Percentiles rank a stretch among this genome's conserved stretches.
phyloP scores from a whole-genome alignment of 2,888 invertebrate genomes.

The Junonia oenone region DNA sequence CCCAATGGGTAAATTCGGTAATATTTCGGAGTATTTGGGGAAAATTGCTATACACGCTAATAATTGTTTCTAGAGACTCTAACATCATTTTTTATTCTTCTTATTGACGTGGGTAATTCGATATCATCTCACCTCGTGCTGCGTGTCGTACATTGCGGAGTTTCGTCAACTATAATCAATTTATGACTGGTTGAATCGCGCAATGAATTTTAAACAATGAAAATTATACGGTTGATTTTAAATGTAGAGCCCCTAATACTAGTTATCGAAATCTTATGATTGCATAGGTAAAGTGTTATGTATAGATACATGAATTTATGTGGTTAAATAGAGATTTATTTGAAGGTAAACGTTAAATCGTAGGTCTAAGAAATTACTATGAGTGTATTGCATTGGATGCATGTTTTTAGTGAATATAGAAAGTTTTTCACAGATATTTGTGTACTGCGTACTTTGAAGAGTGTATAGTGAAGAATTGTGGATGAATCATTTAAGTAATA shows the following conservation, averaged over 20 bases:
- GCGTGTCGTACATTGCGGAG: slow-evolving; percentile 23
- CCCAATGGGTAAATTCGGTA: neutral
- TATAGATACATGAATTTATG: slow-evolving; percentile 66
- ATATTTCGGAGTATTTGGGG: neutral
- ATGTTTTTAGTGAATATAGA: slow-evolving; percentile 29
- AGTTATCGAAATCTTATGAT: slow-evolving; percentile 58
- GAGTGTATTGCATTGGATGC: slow-evolving; percentile 59
- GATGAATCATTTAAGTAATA: neutral
- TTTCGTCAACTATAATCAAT: slow-evolving; percentile 12
- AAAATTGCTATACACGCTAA: neutral
- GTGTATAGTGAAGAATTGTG: neutral
- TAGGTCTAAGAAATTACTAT: slow-evolving; percentile 41
- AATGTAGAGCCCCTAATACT: slow-evolving; percentile 38
- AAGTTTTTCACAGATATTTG: neutral
- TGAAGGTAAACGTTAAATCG: slow-evolving; percentile 47
- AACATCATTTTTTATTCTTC: neutral
- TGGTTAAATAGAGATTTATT: slow-evolving; percentile 61
- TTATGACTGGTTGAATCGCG: slow-evolving; percentile 19
- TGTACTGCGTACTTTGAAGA: neutral
- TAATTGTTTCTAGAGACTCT: neutral
- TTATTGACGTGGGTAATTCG: neutral
- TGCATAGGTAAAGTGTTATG: slow-evolving; percentile 48
- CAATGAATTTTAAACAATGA: slow-evolving; percentile 36
- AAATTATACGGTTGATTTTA: slow-evolving; percentile 22
- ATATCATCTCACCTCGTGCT: slow-evolving; percentile 7